Percentiles rank a stretch among this genome's conserved stretches.
phyloP scores from a whole-genome alignment of 64 coral and sea anemone species.

The Pocillopora verrucosa region DNA sequence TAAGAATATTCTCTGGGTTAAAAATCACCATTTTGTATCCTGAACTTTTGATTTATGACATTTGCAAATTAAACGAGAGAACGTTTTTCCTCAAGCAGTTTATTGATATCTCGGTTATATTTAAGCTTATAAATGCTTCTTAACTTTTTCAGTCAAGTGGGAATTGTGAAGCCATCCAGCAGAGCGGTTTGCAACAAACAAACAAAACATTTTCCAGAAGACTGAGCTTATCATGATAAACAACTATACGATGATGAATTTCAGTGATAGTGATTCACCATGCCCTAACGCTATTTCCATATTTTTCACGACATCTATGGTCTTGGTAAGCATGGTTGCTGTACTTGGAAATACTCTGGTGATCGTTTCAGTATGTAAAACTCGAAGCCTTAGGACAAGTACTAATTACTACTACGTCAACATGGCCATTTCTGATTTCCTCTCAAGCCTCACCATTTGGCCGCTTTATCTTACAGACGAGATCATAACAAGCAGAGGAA shows the following conservation, averaged over 20 bases:
- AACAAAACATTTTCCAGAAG: neutral
- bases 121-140: no score
- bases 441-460: neutral
- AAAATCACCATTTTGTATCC: no score
- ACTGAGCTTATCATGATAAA: no score
- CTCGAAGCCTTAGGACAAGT: neutral
- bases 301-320: neutral
- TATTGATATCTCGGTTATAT: no score
- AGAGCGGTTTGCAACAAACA: no score
- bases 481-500: neutral
- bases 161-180: no score
- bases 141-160: no score
- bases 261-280: neutral
- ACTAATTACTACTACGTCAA: conserved; percentile 32
- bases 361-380: neutral
- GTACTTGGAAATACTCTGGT: neutral
- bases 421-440: conserved; percentile 27
- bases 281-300: neutral
- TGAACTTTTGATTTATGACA: no score
- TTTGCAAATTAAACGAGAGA: no score
- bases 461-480: conserved; percentile 1
- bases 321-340: neutral
- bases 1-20: no score
- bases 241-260: neutral
- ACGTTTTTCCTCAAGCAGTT: no score